Conservation (phyloP, 2,113 vertebrate species). For the Ptyas mucosa region DNA sequence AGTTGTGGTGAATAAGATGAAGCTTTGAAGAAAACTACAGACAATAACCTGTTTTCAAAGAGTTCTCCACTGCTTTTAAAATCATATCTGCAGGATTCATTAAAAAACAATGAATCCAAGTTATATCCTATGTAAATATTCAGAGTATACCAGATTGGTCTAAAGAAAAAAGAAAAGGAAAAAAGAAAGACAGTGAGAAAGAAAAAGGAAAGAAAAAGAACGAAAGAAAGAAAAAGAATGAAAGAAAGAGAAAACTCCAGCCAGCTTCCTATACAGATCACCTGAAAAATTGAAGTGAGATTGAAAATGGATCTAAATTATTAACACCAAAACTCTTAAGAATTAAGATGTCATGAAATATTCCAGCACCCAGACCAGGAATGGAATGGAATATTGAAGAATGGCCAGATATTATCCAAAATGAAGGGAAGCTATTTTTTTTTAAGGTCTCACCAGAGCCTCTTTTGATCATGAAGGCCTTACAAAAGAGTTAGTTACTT, state of each 20-base stretch:
- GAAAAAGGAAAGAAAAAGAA: background rate
- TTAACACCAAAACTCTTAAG: background rate
- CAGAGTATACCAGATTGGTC: background rate
- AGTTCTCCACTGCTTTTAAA: background rate
- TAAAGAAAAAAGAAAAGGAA: background rate
- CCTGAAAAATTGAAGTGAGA: background rate
- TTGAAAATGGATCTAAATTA: background rate
- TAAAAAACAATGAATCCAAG: background rate
- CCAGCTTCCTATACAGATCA: background rate
- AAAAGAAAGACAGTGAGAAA: too few species aligned
- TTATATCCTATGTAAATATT: background rate
- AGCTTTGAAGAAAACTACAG: background rate
- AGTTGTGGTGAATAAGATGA: background rate
- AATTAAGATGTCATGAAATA: background rate
- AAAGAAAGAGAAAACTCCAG: background rate
- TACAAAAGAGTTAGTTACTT: background rate
- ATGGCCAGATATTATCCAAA: background rate
- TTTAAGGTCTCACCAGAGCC: background rate
- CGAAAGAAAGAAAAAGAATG: too few species aligned
- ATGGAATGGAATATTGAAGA: background rate
- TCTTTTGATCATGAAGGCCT: background rate
- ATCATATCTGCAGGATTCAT: background rate
- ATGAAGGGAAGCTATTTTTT: background rate
- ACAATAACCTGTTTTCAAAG: background rate
- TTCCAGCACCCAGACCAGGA: background rate